Evolutionary conservation across 2,113 vertebrate species (phyloP), one percentile per base, ranked within the genome.

Genomic region (Peromyscus polionotus): DNA sequence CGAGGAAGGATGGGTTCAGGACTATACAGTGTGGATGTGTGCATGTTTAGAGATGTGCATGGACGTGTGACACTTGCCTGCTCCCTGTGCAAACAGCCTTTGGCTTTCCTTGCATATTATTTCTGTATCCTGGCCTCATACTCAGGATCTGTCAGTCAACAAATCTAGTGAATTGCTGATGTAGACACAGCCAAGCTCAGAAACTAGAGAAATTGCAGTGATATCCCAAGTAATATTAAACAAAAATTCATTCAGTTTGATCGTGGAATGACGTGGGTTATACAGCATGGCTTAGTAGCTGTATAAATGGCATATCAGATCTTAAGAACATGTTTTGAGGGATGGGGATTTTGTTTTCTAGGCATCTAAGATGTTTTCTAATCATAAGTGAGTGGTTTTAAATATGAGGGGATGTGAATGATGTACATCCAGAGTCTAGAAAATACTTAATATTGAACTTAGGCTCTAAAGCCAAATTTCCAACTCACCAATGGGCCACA

Each of bases 361-460:
- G 89, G 92, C 48, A 54, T 89, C 45, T 20, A 85, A 87, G 36
- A 90, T 86, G 83, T 83, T 76, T 80, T 96, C 76, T 91, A 68
- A 87, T 51, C 6, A 31, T 90, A 93, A 93, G 39, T 79, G 72
- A 59, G 31, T 94, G 70, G 33, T 91, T 93, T 67, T 72, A 68
- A 67, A 16, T 76, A 67, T 0, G 63, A 97, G 72, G 83, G 81
- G 45, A 70, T 20, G 33, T 19, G 65, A 91, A 39, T 59, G 81
- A 39, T 59, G 68, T 54, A 51, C 36, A 42, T 68, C 39, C 26
- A 0, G 4, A 73, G 36, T 83, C 77, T 97, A 93, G 93, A 95
- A 94, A 51, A 77, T 68, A 22, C 14, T 93, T 67, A 42, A 63
- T 61, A 9, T 61, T 28, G 57, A 88, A 42, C 1, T 20, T 86